Percentiles rank a stretch among this genome's conserved stretches.
Evolutionary conservation across 2,797 vertebrate genomes (phyloP).

Genomic region (Nyctibius grandis): DNA sequence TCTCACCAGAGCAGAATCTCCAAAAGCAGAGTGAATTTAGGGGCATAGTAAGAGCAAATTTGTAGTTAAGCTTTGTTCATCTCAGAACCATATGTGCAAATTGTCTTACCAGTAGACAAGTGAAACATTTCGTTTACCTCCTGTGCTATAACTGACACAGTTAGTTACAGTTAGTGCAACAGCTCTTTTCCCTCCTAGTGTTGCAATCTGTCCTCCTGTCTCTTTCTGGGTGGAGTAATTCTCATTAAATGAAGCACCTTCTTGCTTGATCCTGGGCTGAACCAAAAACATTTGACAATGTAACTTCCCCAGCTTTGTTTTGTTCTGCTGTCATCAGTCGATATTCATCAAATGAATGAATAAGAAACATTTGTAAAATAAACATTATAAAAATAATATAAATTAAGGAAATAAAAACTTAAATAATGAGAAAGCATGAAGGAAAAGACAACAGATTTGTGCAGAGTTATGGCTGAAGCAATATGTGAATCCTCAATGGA

Average conservation of each 20-base stretch:
- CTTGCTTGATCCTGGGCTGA: background rate
- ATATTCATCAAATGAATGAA: background rate
- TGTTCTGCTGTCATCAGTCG: background rate
- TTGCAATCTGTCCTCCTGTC: background rate
- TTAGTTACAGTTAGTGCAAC: no score
- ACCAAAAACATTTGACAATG: background rate
- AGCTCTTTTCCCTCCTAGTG: background rate
- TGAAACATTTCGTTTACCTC: background rate
- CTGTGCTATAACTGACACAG: background rate
- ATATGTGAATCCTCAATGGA: slow-evolving; percentile 5
- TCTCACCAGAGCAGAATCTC: background rate
- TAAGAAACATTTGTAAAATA: background rate
- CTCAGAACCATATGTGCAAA: background rate
- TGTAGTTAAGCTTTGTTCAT: background rate
- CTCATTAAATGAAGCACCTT: background rate
- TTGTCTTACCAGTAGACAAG: background rate
- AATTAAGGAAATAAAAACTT: slow-evolving; percentile 1
- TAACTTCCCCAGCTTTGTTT: background rate
- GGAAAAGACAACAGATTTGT: slow-evolving; percentile 4
- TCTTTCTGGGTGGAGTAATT: background rate
- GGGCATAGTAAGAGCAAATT: background rate
- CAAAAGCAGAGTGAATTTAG: background rate
- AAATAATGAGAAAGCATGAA: background rate
- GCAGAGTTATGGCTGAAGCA: background rate
- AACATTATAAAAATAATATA: background rate